These are phyloP conservation scores for Brachionus asplanchnoidis DNA, from an alignment of 1,140 invertebrate species.

Conservation along the genomic window DNA sequence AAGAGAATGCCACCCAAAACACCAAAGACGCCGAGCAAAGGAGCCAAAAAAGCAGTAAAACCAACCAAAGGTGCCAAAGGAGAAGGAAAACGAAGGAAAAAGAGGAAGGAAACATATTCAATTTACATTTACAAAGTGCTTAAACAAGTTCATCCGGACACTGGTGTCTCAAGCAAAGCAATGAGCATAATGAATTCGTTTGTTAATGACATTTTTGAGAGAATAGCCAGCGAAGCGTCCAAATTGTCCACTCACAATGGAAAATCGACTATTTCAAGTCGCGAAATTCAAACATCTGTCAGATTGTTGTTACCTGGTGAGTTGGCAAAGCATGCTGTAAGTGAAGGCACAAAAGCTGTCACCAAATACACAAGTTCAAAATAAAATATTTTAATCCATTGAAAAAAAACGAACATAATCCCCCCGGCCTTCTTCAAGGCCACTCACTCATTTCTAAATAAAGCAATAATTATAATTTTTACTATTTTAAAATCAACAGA, in stretches of 20 bases:
- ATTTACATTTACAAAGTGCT: constrained; percentile 51
- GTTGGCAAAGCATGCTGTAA: constrained; percentile 62
- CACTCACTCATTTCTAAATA: not conserved
- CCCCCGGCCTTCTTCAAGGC: constrained; percentile 31
- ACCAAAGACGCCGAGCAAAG: not conserved
- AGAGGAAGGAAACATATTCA: constrained; percentile 37
- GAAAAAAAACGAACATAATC: too few species aligned
- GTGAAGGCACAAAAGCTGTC: constrained; percentile 62
- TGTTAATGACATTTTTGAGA: constrained; percentile 66
- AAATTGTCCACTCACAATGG: constrained; percentile 70
- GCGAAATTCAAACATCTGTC: constrained; percentile 65
- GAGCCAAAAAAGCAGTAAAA: constrained; percentile 40
- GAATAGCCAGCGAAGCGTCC: constrained; percentile 67
- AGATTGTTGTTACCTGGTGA: constrained; percentile 64
- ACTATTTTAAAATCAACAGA: constrained; percentile 43
- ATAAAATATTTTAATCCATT: constrained; percentile 49
- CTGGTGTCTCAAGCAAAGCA: constrained; percentile 60
- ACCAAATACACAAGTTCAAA: constrained; percentile 62
- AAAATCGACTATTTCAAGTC: constrained; percentile 60
- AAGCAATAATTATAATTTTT: constrained; percentile 45
- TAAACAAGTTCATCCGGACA: constrained; percentile 59
- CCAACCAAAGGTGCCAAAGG: constrained; percentile 11
- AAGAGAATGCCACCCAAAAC: constrained; percentile 19
- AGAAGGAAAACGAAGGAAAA: not conserved
- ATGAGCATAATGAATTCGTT: constrained; percentile 68